Evolutionary conservation across 1,140 invertebrate species (phyloP).

Genomic region (Zophobas morio): DNA sequence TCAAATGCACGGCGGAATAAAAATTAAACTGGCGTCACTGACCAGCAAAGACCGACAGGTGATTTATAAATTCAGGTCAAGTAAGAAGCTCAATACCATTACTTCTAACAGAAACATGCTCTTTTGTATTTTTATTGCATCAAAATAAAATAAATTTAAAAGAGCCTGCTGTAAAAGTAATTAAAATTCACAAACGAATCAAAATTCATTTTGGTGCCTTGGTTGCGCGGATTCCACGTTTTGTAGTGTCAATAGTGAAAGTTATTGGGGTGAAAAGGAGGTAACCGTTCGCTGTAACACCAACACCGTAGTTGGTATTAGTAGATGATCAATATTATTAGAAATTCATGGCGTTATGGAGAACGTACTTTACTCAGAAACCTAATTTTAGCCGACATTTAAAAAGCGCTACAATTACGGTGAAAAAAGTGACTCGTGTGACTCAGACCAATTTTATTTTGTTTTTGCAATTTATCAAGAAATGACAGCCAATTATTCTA

Average conservation of each 20-base stretch:
- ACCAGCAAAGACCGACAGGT: constrained; percentile 37
- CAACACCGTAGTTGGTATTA: neutral
- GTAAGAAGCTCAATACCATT: constrained; percentile 31
- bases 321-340: constrained; percentile 27
- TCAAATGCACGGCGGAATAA: constrained; percentile 22
- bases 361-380: constrained; percentile 9
- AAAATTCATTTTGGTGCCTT: too few relatives aligned
- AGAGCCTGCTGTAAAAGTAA: too few relatives aligned
- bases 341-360: constrained; percentile 1
- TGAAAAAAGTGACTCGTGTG: neutral
- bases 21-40: constrained; percentile 39
- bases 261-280: constrained; percentile 26
- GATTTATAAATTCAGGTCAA: constrained; percentile 39
- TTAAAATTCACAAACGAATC: too few relatives aligned
- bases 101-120: neutral
- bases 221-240: neutral
- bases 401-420: neutral
- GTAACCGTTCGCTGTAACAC: constrained; percentile 9
- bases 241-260: constrained; percentile 30
- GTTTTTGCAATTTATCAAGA: constrained; percentile 8
- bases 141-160: too few relatives aligned
- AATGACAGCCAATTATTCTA: constrained; percentile 1
- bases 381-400: constrained; percentile 17
- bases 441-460: neutral
- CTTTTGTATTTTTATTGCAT: neutral